Percentiles rank a stretch among this genome's conserved stretches.
phyloP scores from a whole-genome alignment of 1,140 invertebrate species.

The Aradophagus sp. region DNA sequence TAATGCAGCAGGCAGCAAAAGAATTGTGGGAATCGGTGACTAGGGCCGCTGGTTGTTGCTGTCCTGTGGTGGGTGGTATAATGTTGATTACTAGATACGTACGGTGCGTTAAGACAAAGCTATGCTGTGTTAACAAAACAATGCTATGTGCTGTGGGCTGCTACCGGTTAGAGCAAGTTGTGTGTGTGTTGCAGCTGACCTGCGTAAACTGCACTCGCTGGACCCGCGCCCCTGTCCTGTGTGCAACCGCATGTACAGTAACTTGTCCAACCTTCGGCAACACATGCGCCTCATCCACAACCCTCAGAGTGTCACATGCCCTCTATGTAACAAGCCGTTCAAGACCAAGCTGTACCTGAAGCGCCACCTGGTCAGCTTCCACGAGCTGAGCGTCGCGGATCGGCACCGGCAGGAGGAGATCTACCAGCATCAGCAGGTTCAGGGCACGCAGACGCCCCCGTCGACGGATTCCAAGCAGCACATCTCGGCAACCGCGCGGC shows the following conservation, averaged over 20 bases:
- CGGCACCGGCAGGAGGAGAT: conserved; percentile 72
- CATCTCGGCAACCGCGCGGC: conserved; percentile 21
- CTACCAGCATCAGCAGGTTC: conserved; percentile 68
- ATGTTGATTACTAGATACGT: conserved; percentile 58
- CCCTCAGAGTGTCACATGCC: conserved; percentile 83
- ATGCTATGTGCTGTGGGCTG: conserved; percentile 73
- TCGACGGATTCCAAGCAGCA: conserved; percentile 45
- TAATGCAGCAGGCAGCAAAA: conserved; percentile 67
- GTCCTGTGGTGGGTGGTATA: conserved; percentile 75
- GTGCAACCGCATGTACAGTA: conserved; percentile 87
- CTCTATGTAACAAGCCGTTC: conserved; percentile 84
- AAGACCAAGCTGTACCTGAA: conserved; percentile 86
- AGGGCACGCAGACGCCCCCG: conserved; percentile 56
- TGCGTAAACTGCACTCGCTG: conserved; percentile 80
- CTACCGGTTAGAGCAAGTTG: conserved; percentile 76
- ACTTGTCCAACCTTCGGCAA: conserved; percentile 86
- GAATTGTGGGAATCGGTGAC: conserved; percentile 65
- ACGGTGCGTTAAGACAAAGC: conserved; percentile 52
- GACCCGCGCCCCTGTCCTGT: conserved; percentile 82
- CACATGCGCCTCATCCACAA: conserved; percentile 87
- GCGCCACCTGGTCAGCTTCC: conserved; percentile 79
- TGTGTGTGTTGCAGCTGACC: conserved; percentile 77
- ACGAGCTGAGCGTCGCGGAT: conserved; percentile 74
- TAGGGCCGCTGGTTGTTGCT: conserved; percentile 75
- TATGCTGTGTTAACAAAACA: conserved; percentile 67